Base-by-base conservation (phyloP, 2,888 invertebrate species). In the Dryobotodes eremita region DNA sequence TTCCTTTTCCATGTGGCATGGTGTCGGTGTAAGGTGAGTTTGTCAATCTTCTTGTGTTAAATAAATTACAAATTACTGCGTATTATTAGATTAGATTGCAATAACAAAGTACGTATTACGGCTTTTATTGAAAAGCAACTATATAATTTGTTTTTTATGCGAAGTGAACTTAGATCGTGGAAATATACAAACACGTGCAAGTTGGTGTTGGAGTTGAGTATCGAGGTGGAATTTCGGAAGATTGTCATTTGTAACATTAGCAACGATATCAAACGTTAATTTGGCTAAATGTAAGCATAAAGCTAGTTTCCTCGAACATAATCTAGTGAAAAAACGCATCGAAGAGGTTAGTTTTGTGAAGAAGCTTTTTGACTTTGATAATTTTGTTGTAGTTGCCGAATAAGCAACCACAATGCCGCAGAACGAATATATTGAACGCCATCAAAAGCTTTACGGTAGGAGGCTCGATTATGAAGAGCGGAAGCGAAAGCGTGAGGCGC, bases 341-440 rank as follows among this genome's bases (percentile, higher is more conserved):
- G 77, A 85, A 86, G 86, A 88, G 85, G 85, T 86, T 85, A 82
- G 75, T 66, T 85, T 75, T 71, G 61, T 83, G 76, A 85, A 78
- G 79, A 85, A 84, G 62, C 84, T 80, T 80, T 90, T 92, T 95
- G 91, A 92, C 91, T 91, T 90, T 93, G 87, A 91, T 91, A 91
- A 93, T 96, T 96, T 97, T 97, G 96, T 97, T 96, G 95, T 97
- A 97, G 96, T 96, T 95, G 96, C 96, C 96, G 97, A 94, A 91
- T 94, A 95, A 96, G 95, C 96, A 96, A 95, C 95, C 96, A 97
- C 93, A 95, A 99, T 99, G 99, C 99, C 99, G 94, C 99, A 99
- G 97, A 99, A 99, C 98, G 99, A 99, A 97, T 99, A 99, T 95
- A 99, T 99, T 97, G 99, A 99, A 92, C 98, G 99, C 86, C 99